A percentile compares a stretch with the other conserved stretches of the same genome.
Conservation (phyloP, 1,140 invertebrate species). For the Harlomillsia oculata region DNA sequence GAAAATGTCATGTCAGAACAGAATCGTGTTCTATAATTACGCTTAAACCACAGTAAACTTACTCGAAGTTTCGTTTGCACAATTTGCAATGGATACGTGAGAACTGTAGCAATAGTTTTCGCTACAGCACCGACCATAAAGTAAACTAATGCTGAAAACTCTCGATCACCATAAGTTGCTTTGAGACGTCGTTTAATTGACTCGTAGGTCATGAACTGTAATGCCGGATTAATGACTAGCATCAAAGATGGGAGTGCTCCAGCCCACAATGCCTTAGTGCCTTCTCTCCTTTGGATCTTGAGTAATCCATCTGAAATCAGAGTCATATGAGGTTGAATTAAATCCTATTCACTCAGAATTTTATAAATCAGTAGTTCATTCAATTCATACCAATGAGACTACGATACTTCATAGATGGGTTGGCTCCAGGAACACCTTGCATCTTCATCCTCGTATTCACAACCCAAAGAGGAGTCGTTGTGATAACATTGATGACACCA, state of each 20-base stretch:
- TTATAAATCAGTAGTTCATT: neutral
- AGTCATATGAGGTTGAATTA: neutral
- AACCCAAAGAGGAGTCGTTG: conserved; percentile 81
- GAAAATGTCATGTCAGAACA: too few relatives aligned
- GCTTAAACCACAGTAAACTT: conserved; percentile 33
- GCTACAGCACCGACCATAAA: conserved; percentile 63
- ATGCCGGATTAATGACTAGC: conserved; percentile 73
- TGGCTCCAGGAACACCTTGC: conserved; percentile 43
- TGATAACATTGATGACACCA: conserved; percentile 52
- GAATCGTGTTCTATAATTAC: too few relatives aligned
- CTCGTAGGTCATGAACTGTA: conserved; percentile 87
- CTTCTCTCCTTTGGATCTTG: conserved; percentile 61
- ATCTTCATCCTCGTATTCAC: conserved; percentile 80
- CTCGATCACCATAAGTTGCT: conserved; percentile 38
- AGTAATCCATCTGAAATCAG: conserved; percentile 52
- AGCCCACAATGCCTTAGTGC: conserved; percentile 62
- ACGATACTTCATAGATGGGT: neutral
- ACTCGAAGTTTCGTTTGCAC: conserved; percentile 71
- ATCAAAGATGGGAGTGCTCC: conserved; percentile 72
- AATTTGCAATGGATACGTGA: conserved; percentile 80
- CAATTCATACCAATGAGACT: neutral
- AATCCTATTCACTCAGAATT: neutral
- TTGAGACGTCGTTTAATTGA: conserved; percentile 58
- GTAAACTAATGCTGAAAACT: conserved; percentile 47
- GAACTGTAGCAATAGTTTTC: conserved; percentile 67